These are phyloP conservation scores for Napeogenes inachia DNA, from an alignment of 2,888 invertebrate species.

Conservation along the genomic window DNA sequence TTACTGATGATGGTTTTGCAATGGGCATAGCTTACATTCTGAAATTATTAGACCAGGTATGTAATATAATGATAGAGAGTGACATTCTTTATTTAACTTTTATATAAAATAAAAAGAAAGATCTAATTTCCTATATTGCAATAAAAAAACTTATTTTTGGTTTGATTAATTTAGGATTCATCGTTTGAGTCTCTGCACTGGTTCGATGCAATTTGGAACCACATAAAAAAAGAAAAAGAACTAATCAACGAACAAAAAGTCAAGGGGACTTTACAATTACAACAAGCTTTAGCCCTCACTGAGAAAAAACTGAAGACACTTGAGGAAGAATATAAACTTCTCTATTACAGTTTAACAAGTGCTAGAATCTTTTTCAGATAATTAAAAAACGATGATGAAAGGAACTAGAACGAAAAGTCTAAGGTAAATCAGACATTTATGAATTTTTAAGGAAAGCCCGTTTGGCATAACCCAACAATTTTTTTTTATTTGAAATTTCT, in stretches of 20 bases:
- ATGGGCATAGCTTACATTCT: constrained; percentile 96
- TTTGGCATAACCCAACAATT: no score
- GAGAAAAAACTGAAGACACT: constrained; percentile 86
- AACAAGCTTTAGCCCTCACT: constrained; percentile 93
- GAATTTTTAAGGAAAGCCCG: no score
- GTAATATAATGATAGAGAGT: constrained; percentile 20
- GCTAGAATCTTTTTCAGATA: constrained; percentile 95
- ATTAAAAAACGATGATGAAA: constrained; percentile 6
- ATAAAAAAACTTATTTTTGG: no score
- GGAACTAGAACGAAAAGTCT: no score
- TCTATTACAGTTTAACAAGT: constrained; percentile 94
- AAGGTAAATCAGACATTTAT: no score
- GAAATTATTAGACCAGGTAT: constrained; percentile 89
- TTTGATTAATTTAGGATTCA: constrained; percentile 64
- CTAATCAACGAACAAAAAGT: constrained; percentile 76
- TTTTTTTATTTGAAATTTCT: no score
- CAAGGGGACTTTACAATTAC: constrained; percentile 92
- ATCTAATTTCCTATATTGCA: no score
- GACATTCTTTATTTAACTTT: background rate
- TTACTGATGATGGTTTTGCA: constrained; percentile 99
- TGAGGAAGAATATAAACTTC: constrained; percentile 90
- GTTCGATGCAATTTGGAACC: constrained; percentile 91
- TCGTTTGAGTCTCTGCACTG: constrained; percentile 96
- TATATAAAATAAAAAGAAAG: background rate
- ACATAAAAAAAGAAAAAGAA: constrained; percentile 81